These are phyloP conservation scores for Venturia canescens DNA, from an alignment of 1,140 invertebrate species.

Conservation along the genomic window DNA sequence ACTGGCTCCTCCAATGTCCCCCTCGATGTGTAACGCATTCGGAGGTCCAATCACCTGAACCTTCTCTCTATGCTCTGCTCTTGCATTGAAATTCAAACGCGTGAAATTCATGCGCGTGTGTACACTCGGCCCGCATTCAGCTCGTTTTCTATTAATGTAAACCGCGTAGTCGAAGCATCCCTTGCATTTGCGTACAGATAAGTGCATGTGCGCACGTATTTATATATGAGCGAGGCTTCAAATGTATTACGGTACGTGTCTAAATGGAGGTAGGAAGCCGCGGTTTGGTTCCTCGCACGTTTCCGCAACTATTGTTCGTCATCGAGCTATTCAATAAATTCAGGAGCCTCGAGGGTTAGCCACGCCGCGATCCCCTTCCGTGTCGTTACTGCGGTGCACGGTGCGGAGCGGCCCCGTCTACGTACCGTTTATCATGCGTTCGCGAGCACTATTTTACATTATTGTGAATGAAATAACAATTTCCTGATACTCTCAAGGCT, in stretches of 20 bases:
- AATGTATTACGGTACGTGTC: too few relatives aligned
- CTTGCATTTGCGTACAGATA: conserved; percentile 5
- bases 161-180: neutral
- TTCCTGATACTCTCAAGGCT: neutral
- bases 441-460: neutral
- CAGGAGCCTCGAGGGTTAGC: conserved; percentile 25
- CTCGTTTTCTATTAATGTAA: conserved; percentile 31
- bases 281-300: conserved; percentile 32
- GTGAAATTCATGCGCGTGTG: neutral
- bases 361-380: conserved; percentile 3
- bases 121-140: conserved; percentile 6
- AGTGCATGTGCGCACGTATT: neutral
- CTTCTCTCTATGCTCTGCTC: neutral
- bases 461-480: conserved; percentile 36
- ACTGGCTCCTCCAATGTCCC: conserved; percentile 12
- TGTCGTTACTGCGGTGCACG: conserved; percentile 17
- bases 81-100: conserved; percentile 12
- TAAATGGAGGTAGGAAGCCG: conserved; percentile 1
- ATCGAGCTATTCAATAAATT: conserved; percentile 37
- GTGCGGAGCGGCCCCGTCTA: neutral
- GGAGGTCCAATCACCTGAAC: neutral
- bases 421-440: neutral
- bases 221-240: neutral
- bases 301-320: conserved; percentile 35
- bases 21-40: neutral